These are phyloP conservation scores for Agrilus planipennis DNA, from an alignment of 1,140 invertebrate genomes.

Conservation along the genomic window DNA sequence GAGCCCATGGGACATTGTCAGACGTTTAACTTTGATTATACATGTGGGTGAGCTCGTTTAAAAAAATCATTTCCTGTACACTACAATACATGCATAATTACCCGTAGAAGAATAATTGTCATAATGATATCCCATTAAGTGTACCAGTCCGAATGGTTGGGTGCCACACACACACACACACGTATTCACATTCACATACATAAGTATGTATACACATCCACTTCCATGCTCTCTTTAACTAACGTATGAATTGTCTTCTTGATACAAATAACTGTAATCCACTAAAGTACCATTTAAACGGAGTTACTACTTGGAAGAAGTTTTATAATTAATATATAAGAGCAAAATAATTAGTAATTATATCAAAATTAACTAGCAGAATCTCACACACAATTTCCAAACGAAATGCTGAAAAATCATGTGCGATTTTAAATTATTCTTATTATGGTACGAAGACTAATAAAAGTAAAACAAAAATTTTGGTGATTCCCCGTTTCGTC, in stretches of 20 bases:
- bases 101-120: conserved; percentile 31
- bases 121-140: conserved; percentile 31
- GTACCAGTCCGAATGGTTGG: conserved; percentile 3
- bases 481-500: too few species aligned
- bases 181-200: not conserved
- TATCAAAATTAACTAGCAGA: too few species aligned
- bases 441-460: too few species aligned
- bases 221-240: not conserved
- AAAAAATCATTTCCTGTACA: conserved; percentile 34
- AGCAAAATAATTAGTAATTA: too few species aligned
- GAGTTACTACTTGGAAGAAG: too few species aligned
- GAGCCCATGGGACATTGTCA: conserved; percentile 34
- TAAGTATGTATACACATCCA: conserved; percentile 1
- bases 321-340: too few species aligned
- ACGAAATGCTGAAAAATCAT: too few species aligned
- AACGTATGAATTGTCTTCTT: too few species aligned
- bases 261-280: too few species aligned
- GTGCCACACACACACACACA: not conserved
- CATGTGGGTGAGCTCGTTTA: conserved; percentile 33
- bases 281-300: conserved; percentile 3
- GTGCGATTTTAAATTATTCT: too few species aligned
- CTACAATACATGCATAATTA: conserved; percentile 33
- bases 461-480: too few species aligned
- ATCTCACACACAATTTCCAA: too few species aligned
- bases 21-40: conserved; percentile 33